These are phyloP conservation scores for Pocillopora meandrina DNA, from an alignment of 92 coral and sea anemone species.

Conservation along the genomic window DNA sequence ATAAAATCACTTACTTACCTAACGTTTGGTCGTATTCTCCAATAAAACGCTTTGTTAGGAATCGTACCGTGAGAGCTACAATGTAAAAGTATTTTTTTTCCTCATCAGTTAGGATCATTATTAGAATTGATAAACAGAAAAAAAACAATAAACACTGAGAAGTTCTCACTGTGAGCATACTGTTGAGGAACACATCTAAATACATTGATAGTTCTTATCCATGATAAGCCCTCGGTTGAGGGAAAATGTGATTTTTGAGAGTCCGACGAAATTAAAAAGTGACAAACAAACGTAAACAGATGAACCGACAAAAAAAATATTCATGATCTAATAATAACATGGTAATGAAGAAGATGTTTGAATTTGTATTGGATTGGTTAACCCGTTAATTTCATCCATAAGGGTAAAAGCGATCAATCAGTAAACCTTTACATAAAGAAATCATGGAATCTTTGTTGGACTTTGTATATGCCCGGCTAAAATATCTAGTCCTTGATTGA, in stretches of 20 bases:
- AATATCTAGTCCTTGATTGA: too few species aligned
- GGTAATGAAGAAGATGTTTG: not conserved
- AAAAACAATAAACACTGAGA: not conserved
- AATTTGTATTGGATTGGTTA: not conserved
- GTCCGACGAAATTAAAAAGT: too few species aligned
- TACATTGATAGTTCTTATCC: too few species aligned
- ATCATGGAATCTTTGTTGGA: not conserved
- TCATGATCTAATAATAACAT: too few species aligned
- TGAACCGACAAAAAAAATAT: too few species aligned
- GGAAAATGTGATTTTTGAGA: too few species aligned
- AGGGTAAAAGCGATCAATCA: not conserved
- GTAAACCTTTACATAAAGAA: not conserved
- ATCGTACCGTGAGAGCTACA: constrained; percentile 90
- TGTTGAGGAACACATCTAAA: not conserved
- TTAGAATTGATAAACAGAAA: not conserved
- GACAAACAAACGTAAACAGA: too few species aligned
- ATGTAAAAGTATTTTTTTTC: not conserved
- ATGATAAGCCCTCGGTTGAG: too few species aligned
- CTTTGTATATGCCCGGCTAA: not conserved
- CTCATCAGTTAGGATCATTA: too few species aligned
- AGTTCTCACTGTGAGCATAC: not conserved
- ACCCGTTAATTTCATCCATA: not conserved
- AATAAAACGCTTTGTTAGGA: constrained; percentile 84
- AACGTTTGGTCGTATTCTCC: constrained; percentile 87
- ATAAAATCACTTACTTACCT: constrained; percentile 54